These are phyloP conservation scores for Fulica atra DNA, from an alignment of 2,113 vertebrate species.

Conservation along the genomic window DNA sequence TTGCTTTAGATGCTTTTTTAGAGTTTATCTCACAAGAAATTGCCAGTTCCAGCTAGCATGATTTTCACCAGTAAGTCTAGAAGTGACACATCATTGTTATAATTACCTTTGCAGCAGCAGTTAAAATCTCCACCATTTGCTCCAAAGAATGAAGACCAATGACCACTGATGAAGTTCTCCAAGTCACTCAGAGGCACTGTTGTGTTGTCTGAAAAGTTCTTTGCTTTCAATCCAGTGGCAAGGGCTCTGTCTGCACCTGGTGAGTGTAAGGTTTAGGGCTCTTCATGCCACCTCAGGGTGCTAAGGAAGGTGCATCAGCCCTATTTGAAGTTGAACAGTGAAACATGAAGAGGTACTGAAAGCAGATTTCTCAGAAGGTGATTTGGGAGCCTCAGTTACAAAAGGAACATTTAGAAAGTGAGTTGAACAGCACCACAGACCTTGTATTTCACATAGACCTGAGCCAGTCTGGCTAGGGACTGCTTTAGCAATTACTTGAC, in stretches of 20 bases:
- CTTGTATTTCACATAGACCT: not conserved
- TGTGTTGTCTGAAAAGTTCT: not conserved
- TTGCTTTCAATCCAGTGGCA: not conserved
- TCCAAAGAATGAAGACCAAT: not conserved
- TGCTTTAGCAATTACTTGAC: not conserved
- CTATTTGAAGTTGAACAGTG: not conserved
- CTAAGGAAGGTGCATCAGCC: not conserved
- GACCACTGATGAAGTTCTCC: not conserved
- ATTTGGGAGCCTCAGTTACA: not conserved
- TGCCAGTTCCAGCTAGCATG: not conserved
- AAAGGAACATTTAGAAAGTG: not conserved
- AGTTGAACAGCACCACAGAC: not conserved
- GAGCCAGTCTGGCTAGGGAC: not conserved
- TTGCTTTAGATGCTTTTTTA: slow-evolving; percentile 16
- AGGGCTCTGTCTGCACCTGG: not conserved
- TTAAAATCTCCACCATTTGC: not conserved
- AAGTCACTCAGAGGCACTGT: not conserved
- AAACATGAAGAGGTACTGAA: not conserved
- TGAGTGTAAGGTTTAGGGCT: not conserved
- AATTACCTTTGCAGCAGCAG: not conserved
- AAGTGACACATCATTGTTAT: not conserved
- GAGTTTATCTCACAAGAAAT: not conserved
- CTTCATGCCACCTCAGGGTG: not conserved
- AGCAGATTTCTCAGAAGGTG: not conserved
- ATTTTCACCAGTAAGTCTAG: not conserved